Percentiles rank a stretch among this genome's conserved stretches.
Conservation (phyloP, 2,888 invertebrate species). For the Alloscopus bannaensis region DNA sequence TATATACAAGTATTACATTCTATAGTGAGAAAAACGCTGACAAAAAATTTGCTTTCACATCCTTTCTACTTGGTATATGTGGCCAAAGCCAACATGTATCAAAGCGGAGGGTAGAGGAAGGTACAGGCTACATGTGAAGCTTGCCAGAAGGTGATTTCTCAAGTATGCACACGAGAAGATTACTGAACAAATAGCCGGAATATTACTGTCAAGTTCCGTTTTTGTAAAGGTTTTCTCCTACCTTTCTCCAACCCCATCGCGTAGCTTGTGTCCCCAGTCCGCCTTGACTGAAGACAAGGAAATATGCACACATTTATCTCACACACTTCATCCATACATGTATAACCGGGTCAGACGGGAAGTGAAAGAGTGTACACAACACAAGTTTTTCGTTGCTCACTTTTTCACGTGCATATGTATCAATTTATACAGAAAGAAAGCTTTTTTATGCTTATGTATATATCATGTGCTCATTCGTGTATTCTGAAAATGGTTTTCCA, state of each 20-base stretch:
- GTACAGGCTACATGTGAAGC: too few relatives aligned
- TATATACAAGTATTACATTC: too few relatives aligned
- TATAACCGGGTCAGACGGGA: conserved; percentile 21
- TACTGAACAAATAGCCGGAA: conserved; percentile 2
- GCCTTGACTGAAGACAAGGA: too few relatives aligned
- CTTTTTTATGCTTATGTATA: not conserved
- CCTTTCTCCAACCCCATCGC: not conserved
- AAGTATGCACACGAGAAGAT: not conserved
- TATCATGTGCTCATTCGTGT: not conserved
- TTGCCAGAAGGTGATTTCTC: conserved; percentile 11
- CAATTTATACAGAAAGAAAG: not conserved
- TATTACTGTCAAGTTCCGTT: conserved; percentile 34
- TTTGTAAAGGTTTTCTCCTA: not conserved
- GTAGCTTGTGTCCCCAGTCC: not conserved
- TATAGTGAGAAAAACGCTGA: too few relatives aligned
- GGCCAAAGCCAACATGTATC: too few relatives aligned
- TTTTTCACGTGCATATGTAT: too few relatives aligned
- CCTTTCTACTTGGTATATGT: too few relatives aligned
- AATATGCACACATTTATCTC: conserved; percentile 11
- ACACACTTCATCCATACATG: not conserved
- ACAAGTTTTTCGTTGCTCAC: too few relatives aligned
- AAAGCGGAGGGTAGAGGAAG: too few relatives aligned
- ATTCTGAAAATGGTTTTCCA: not conserved
- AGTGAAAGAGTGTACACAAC: conserved; percentile 3
- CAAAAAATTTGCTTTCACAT: too few relatives aligned